A percentile compares a stretch with the other conserved stretches of the same genome.
These are phyloP conservation scores for Heliconius sara DNA, from an alignment of 2,888 invertebrate genomes.

Conservation along the genomic window DNA sequence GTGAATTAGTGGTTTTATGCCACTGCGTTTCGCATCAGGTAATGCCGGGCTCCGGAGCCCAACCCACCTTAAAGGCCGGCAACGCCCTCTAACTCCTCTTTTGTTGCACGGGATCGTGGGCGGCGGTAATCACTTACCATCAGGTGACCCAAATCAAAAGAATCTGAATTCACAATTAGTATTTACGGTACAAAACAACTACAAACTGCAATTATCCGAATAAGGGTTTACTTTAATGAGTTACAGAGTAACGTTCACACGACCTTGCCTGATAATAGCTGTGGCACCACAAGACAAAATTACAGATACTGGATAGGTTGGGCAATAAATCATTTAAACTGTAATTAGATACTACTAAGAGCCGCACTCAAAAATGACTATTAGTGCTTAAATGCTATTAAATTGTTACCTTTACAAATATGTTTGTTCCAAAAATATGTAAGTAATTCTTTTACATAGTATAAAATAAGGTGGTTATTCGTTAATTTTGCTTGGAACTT, in stretches of 20 bases:
- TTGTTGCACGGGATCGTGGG: no score
- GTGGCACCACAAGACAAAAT: constrained; percentile 52
- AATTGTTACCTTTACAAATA: not conserved
- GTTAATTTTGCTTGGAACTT: no score
- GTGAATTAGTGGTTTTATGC: no score
- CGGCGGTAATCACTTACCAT: no score
- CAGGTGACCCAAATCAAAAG: not conserved
- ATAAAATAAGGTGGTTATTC: no score
- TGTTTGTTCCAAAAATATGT: not conserved
- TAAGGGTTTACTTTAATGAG: constrained; percentile 17
- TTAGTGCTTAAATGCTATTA: not conserved
- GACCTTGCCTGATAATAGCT: constrained; percentile 54
- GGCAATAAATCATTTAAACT: constrained; percentile 54
- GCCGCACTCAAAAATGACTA: not conserved
- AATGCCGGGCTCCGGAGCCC: no score
- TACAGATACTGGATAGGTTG: constrained; percentile 57
- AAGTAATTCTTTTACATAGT: no score
- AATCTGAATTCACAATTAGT: constrained; percentile 6
- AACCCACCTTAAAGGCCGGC: no score
- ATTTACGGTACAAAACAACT: not conserved
- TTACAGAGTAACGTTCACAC: constrained; percentile 38
- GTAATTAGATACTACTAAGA: constrained; percentile 49
- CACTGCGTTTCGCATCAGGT: no score
- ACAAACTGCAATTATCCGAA: constrained; percentile 11
- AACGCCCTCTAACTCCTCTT: no score